These are phyloP conservation scores for Trachelus iudaicus DNA, from an alignment of 2,888 invertebrate genomes.

Conservation along the genomic window DNA sequence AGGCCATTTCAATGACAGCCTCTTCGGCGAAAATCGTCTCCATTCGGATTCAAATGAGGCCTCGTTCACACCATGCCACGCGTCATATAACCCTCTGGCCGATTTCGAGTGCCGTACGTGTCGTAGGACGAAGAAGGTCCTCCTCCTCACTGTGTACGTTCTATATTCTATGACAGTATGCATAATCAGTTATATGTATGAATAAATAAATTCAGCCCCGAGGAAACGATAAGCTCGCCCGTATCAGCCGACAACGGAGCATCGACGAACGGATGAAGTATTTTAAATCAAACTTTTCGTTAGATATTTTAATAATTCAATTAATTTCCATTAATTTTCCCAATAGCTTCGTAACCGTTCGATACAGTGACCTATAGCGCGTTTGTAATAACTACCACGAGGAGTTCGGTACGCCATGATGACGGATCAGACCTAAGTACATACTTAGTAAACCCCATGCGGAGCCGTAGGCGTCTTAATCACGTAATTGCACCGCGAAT, in stretches of 20 bases:
- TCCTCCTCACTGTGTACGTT: background rate
- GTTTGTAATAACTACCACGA: too few relatives aligned
- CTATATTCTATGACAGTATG: background rate
- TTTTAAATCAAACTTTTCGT: too few relatives aligned
- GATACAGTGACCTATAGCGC: too few relatives aligned
- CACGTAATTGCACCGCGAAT: conserved; percentile 63
- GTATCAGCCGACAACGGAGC: too few relatives aligned
- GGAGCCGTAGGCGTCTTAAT: conserved; percentile 60
- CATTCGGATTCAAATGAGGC: conserved; percentile 65
- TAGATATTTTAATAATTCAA: conserved; percentile 37
- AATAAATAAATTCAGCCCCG: too few relatives aligned
- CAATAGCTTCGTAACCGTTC: too few relatives aligned
- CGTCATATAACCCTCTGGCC: conserved; percentile 47
- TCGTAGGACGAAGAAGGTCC: background rate
- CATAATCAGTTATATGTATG: too few relatives aligned
- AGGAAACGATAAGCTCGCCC: too few relatives aligned
- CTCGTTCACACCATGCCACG: conserved; percentile 58
- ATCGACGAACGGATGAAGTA: too few relatives aligned
- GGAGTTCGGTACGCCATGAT: too few relatives aligned
- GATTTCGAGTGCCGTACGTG: conserved; percentile 2
- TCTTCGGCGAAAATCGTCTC: conserved; percentile 60
- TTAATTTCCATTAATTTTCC: conserved; percentile 55
- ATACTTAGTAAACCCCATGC: conserved; percentile 59
- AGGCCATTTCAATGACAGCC: conserved; percentile 55
- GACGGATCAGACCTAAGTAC: conserved; percentile 60